Percentiles rank a stretch among this genome's conserved stretches.
Conservation (phyloP, 2,113 vertebrate genomes). For the Porphyrio hochstetteri region DNA sequence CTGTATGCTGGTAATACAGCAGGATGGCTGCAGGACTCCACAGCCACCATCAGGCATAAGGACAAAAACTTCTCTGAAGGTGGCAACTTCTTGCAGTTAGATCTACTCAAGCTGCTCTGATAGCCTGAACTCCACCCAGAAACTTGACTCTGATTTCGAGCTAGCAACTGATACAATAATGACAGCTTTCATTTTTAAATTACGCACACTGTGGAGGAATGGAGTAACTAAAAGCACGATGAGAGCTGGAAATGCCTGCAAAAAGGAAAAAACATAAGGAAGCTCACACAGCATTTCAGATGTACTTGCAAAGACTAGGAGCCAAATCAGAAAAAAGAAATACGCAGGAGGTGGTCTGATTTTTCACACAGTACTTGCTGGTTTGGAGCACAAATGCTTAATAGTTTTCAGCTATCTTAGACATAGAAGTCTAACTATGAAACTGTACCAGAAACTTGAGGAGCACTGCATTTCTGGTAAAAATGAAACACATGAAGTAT, state of each 20-base stretch:
- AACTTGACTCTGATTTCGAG: background rate
- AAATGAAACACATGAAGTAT: slow-evolving; percentile 64
- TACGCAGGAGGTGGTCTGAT: background rate
- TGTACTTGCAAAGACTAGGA: background rate
- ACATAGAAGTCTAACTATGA: background rate
- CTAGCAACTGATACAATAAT: background rate
- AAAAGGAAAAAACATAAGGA: background rate
- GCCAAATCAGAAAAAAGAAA: background rate
- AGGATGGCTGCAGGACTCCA: background rate
- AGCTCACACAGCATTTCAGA: background rate
- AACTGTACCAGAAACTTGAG: slow-evolving; percentile 32
- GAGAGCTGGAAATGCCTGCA: background rate
- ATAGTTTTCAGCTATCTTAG: slow-evolving; percentile 41
- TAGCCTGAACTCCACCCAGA: background rate
- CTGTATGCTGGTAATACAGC: accelerated
- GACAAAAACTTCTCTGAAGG: background rate
- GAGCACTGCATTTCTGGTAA: slow-evolving; percentile 42
- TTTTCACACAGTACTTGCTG: background rate
- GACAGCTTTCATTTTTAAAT: background rate
- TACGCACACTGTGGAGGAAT: background rate
- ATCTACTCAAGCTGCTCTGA: background rate
- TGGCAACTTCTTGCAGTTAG: background rate
- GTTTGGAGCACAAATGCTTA: slow-evolving; percentile 26
- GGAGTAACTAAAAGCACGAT: background rate
- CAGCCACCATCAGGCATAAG: background rate